Conservation (phyloP, 2,888 invertebrate species). For the Urechis unicinctus region DNA sequence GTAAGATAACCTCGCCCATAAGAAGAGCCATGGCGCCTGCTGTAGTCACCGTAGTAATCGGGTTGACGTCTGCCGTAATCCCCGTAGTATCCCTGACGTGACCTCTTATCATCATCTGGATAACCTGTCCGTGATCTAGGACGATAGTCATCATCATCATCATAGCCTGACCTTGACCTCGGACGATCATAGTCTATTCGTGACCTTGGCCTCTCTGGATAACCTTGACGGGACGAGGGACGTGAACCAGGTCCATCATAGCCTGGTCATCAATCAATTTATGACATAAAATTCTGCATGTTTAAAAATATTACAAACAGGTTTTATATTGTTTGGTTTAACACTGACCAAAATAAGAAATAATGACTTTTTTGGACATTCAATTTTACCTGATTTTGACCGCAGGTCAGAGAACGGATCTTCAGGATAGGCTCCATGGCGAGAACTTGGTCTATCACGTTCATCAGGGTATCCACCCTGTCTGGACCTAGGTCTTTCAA, state of each 20-base stretch:
- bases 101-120: no score
- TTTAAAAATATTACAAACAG: no score
- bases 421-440: conserved; percentile 6
- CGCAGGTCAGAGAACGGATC: conserved; percentile 9
- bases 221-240: conserved; percentile 4
- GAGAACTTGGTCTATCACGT: not conserved
- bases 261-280: not conserved
- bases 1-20: no score
- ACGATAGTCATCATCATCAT: conserved; percentile 4
- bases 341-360: not conserved
- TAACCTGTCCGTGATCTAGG: conserved; percentile 6
- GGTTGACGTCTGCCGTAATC: no score
- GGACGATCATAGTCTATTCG: conserved; percentile 13
- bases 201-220: conserved; percentile 1
- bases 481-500: conserved; percentile 10
- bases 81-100: not conserved
- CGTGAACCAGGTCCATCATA: no score
- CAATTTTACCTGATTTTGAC: conserved; percentile 8
- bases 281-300: no score
- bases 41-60: no score
- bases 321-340: no score
- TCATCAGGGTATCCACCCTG: conserved; percentile 10
- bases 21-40: no score
- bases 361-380: not conserved
- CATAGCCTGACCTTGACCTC: conserved; percentile 6